phyloP scores from a whole-genome alignment of 2,888 invertebrate species.

The Cheiracanthium punctorium region DNA sequence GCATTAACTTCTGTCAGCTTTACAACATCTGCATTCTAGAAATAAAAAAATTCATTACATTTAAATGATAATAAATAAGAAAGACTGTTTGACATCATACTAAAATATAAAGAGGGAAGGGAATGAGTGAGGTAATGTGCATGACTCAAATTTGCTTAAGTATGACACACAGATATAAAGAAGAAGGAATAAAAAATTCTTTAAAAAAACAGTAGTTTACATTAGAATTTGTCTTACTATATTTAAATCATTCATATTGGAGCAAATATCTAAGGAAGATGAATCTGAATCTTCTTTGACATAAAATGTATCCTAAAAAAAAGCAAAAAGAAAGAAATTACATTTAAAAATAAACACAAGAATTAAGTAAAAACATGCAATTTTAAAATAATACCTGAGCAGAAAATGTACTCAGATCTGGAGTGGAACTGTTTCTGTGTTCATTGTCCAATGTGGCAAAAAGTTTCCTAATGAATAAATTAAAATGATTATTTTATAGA shows the following conservation, averaged over 20 bases:
- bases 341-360: neutral
- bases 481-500: too few species aligned
- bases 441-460: constrained; percentile 23
- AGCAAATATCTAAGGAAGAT: neutral
- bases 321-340: neutral
- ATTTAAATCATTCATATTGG: neutral
- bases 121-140: too few species aligned
- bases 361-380: neutral
- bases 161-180: too few species aligned
- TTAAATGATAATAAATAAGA: too few species aligned
- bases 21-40: neutral
- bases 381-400: neutral
- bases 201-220: too few species aligned
- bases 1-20: neutral
- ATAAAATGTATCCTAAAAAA: neutral
- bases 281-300: neutral
- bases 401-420: neutral
- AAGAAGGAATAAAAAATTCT: too few species aligned
- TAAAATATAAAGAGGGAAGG: too few species aligned
- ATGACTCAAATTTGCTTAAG: too few species aligned
- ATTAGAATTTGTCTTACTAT: neutral
- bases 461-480: constrained; percentile 33
- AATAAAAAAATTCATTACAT: too few species aligned
- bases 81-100: too few species aligned
- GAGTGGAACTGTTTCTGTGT: neutral